Evolutionary conservation across 2,888 invertebrate species (phyloP).

Genomic region (Coleophora deauratella): DNA sequence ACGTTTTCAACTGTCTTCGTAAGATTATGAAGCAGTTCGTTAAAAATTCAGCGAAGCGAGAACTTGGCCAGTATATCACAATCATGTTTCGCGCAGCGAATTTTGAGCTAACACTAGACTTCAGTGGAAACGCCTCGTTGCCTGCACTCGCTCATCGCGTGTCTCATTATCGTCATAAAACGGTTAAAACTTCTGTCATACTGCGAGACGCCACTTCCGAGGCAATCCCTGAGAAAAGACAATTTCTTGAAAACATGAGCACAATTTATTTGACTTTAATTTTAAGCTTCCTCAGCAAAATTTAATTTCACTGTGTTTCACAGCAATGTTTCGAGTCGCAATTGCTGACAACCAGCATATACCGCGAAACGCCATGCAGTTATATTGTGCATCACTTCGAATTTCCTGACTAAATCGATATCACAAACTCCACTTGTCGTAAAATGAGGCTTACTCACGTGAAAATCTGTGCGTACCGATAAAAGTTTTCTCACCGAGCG

Average conservation of each 20-base stretch:
- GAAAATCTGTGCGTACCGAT: constrained; percentile 38
- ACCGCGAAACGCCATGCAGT: no score
- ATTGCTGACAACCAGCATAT: no score
- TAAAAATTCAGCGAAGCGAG: no score
- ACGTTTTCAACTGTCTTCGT: no score
- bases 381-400: no score
- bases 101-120: constrained; percentile 31
- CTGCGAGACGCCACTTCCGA: constrained; percentile 24
- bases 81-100: constrained; percentile 33
- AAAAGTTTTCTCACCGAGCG: constrained; percentile 37
- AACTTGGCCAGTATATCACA: constrained; percentile 15
- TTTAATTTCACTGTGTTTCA: no score
- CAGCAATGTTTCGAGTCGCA: no score
- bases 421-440: constrained; percentile 22
- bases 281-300: no score
- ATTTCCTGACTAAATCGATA: no score
- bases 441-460: constrained; percentile 30
- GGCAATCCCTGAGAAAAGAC: constrained; percentile 3
- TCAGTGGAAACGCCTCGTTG: constrained; percentile 18
- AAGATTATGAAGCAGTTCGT: no score
- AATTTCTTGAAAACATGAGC: no score
- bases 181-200: constrained; percentile 22
- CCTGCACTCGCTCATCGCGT: constrained; percentile 20
- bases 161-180: constrained; percentile 42
- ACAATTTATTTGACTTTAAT: no score